Evolutionary conservation across 2,888 invertebrate species (phyloP).

Genomic region (Phortica okadai): DNA sequence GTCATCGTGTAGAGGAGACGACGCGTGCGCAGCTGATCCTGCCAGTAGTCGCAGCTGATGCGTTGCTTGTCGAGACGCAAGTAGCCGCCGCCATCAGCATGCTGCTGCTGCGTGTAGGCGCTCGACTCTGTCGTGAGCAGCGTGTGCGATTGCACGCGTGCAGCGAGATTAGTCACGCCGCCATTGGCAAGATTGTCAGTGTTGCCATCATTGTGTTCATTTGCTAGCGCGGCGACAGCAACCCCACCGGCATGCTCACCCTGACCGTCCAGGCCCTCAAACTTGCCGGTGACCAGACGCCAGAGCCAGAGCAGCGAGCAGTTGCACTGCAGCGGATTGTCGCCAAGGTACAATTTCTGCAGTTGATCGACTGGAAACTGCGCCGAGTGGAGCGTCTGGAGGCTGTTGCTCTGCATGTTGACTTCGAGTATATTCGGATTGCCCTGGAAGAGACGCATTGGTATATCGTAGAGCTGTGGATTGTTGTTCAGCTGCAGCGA

Average conservation of each 20-base stretch:
- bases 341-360: conserved; percentile 84
- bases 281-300: conserved; percentile 80
- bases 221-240: conserved; percentile 68
- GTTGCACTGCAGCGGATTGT: conserved; percentile 91
- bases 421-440: conserved; percentile 87
- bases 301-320: conserved; percentile 92
- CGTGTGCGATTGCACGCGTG: conserved; percentile 67
- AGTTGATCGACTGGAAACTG: conserved; percentile 90
- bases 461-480: conserved; percentile 83
- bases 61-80: conserved; percentile 73
- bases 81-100: conserved; percentile 49
- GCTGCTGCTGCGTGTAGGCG: conserved; percentile 48
- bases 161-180: conserved; percentile 62
- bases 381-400: conserved; percentile 86
- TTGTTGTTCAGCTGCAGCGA: conserved; percentile 88
- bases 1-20: conserved; percentile 72
- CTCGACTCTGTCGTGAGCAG: conserved; percentile 61
- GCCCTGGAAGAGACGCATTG: conserved; percentile 89
- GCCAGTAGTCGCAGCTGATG: conserved; percentile 75
- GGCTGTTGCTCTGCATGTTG: conserved; percentile 85
- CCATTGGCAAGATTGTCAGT: conserved; percentile 56
- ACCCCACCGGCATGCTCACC: conserved; percentile 60
- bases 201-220: conserved; percentile 54
- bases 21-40: conserved; percentile 68
- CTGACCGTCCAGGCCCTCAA: conserved; percentile 59